phyloP scores from a whole-genome alignment of 1,140 invertebrate genomes.

The Drepana arcuata region DNA sequence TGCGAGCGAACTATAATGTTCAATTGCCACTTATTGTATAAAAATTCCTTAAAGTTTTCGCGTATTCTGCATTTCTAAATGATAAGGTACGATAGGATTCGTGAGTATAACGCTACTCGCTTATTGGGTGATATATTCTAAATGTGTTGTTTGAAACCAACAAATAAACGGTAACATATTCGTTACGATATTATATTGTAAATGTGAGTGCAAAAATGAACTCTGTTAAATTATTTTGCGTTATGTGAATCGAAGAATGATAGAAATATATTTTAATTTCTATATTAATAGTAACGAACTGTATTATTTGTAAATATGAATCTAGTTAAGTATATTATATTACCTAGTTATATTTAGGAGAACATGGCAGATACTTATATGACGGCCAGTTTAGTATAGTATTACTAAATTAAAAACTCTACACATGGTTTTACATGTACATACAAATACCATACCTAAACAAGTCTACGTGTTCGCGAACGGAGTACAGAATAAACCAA shows the following conservation, averaged over 20 bases:
- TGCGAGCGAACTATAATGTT: slow-evolving; percentile 70
- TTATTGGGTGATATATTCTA: slow-evolving; percentile 70
- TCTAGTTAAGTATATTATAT: slow-evolving; percentile 73
- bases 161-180: slow-evolving; percentile 52
- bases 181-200: slow-evolving; percentile 66
- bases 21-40: slow-evolving; percentile 64
- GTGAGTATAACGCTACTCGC: slow-evolving; percentile 63
- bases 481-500: slow-evolving; percentile 30
- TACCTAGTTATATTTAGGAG: slow-evolving; percentile 68
- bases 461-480: slow-evolving; percentile 30
- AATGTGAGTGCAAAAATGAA: slow-evolving; percentile 72
- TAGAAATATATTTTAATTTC: slow-evolving; percentile 72
- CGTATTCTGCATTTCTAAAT: slow-evolving; percentile 71
- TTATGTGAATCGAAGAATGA: slow-evolving; percentile 72
- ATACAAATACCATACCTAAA: slow-evolving; percentile 51
- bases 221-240: slow-evolving; percentile 73
- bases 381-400: slow-evolving; percentile 74
- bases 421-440: slow-evolving; percentile 73
- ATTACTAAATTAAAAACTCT: slow-evolving; percentile 73
- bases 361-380: slow-evolving; percentile 74
- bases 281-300: slow-evolving; percentile 69
- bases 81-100: slow-evolving; percentile 55
- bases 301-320: slow-evolving; percentile 74
- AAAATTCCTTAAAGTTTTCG: slow-evolving; percentile 67
- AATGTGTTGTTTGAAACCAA: slow-evolving; percentile 61